Evolutionary conservation across 2,888 invertebrate species (phyloP).

Genomic region (Machimus atricapillus): DNA sequence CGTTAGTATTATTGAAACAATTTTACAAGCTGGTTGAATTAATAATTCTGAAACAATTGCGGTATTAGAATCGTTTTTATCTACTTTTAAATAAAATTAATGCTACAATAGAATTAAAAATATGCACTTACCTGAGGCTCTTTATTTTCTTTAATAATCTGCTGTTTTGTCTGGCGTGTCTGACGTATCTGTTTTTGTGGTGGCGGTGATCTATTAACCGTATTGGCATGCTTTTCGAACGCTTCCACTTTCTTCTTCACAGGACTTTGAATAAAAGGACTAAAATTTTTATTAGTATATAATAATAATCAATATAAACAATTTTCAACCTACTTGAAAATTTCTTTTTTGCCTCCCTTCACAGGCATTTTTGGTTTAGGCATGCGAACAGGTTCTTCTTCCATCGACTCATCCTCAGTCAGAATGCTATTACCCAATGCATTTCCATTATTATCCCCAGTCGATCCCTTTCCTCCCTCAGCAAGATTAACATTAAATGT

Average conservation of each 20-base stretch:
- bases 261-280: slow-evolving; percentile 68
- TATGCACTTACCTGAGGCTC: slow-evolving; percentile 47
- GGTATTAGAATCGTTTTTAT: no score
- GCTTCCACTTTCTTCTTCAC: slow-evolving; percentile 70
- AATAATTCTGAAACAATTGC: no score
- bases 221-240: slow-evolving; percentile 64
- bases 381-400: slow-evolving; percentile 41
- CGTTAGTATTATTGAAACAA: no score
- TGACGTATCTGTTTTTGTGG: slow-evolving; percentile 44
- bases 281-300: slow-evolving; percentile 54
- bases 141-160: slow-evolving; percentile 54
- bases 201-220: slow-evolving; percentile 49
- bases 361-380: slow-evolving; percentile 40
- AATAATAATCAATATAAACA: not conserved
- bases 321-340: slow-evolving; percentile 56
- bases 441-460: not conserved
- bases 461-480: not conserved
- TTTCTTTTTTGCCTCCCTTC: slow-evolving; percentile 58
- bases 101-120: not conserved
- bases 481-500: slow-evolving; percentile 50
- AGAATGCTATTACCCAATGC: slow-evolving; percentile 52
- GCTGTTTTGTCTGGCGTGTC: slow-evolving; percentile 46
- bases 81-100: no score
- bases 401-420: slow-evolving; percentile 58
- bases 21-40: no score